Evolutionary conservation across 2,888 invertebrate genomes (phyloP), one percentile per base, ranked within the genome.

Genomic region (Acanthococcus lagerstroemiae): DNA sequence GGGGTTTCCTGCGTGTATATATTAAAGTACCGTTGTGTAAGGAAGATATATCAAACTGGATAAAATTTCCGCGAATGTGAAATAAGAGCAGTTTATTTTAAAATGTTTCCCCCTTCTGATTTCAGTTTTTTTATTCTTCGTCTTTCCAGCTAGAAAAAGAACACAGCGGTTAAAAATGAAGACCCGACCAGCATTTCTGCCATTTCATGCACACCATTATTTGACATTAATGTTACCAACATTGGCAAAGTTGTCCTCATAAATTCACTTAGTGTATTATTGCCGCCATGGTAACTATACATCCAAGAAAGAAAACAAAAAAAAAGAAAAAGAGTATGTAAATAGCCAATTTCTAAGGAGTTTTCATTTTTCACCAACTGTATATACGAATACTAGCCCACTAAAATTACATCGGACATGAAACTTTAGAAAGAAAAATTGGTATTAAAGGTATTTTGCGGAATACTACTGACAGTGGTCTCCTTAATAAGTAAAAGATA

Each of bases 41-140:
- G 37, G 24, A 63, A 26, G 25, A 61, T 63, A 63, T 63, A 63
- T 63, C 63, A 63, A 63, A 22, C 44, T 25, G 54, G 52, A 52
- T 63, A 52, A 54, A 63, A 63, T 63, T 63, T 63, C 63, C 63
- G 44, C 63, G 26, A 52, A 63, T 63, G 63, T 63, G 63, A 63
- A 63, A 63, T 63, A 63, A 50, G 54, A 63, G 54, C 63, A 63
- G 63, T 63, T 63, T 63, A 63, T 54, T 63, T 54, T 30, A 22
- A 63, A 63, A 52, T 37, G 24, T 15, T 37, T 30, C 37, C 37
- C 50, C 54, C 44, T 22, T 25, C 21, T 17, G 46, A 58, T 58
- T 58, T 58, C 52, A 21, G 21, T 52, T 22, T 9, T 22, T 24
- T 22, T 22, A 22, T 3, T 52, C 2, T 22, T 24, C 4, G 21